Evolutionary conservation across 2,113 vertebrate species (phyloP).

Genomic region (Austrofundulus limnaeus): DNA sequence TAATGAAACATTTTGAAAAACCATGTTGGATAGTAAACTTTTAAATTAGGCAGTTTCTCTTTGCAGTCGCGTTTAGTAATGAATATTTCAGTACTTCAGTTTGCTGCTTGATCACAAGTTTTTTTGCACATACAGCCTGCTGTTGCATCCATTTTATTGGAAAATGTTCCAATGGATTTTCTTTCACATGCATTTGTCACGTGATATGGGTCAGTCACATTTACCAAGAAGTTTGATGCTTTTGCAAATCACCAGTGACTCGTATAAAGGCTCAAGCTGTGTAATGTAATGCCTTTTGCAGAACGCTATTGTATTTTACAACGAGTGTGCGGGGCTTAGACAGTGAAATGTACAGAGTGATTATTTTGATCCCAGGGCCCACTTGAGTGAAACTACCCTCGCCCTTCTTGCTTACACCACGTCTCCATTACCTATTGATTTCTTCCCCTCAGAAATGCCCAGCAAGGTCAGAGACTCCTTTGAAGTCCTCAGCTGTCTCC

Average conservation of each 20-base stretch:
- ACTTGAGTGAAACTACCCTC: constrained; percentile 39
- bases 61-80: constrained; percentile 21
- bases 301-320: constrained; percentile 29
- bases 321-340: constrained; percentile 12
- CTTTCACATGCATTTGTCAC: background rate
- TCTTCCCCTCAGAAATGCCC: constrained; percentile 58
- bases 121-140: constrained; percentile 7
- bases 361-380: constrained; percentile 52
- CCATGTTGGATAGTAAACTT: constrained; percentile 1
- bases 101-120: constrained; percentile 30
- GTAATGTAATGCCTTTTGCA: constrained; percentile 15
- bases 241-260: constrained; percentile 18
- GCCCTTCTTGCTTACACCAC: constrained; percentile 61
- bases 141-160: constrained; percentile 1
- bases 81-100: constrained; percentile 46
- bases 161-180: constrained; percentile 21
- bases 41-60: constrained; percentile 42
- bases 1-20: constrained; percentile 20
- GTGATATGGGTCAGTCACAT: background rate
- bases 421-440: constrained; percentile 77
- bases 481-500: constrained; percentile 57
- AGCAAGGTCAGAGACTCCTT: constrained; percentile 69
- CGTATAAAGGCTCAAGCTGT: constrained; percentile 6
- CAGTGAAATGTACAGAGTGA: constrained; percentile 47
- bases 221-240: constrained; percentile 19